Conservation (phyloP, 2,113 vertebrate genomes). For the Leucoraja erinaceus region DNA sequence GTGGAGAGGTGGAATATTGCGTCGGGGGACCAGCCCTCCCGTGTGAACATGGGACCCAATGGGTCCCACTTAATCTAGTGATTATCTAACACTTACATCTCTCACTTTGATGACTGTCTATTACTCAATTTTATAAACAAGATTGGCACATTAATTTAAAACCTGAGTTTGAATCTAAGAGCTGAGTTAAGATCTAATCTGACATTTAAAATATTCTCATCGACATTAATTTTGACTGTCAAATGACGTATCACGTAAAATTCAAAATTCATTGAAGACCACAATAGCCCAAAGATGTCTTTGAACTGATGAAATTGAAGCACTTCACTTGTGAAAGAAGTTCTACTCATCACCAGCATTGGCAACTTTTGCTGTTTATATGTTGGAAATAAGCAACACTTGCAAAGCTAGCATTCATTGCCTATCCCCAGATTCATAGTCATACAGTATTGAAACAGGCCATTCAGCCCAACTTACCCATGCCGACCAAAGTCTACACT, state of each 20-base stretch:
- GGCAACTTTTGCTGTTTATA: neutral
- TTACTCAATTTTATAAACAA: constrained; percentile 13
- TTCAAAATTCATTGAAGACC: neutral
- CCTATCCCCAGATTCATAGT: too few relatives aligned
- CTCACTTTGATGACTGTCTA: neutral
- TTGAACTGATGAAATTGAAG: neutral
- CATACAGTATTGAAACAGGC: too few relatives aligned
- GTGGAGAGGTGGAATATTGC: too few relatives aligned
- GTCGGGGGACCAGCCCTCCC: too few relatives aligned
- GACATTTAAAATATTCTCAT: neutral
- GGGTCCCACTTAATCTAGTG: too few relatives aligned
- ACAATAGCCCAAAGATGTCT: neutral
- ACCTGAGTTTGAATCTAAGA: neutral
- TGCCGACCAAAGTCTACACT: too few relatives aligned
- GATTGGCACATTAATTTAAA: neutral
- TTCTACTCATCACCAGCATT: neutral
- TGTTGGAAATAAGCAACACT: too few relatives aligned
- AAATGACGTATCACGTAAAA: neutral
- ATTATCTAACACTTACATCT: neutral
- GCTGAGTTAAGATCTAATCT: constrained; percentile 4
- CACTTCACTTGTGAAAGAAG: neutral
- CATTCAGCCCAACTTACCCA: too few relatives aligned
- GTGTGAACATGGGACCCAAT: too few relatives aligned
- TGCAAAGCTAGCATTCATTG: too few relatives aligned
- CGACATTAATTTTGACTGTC: neutral